Percentiles rank a stretch among this genome's conserved stretches.
These are phyloP conservation scores for Xanthia icteritia DNA, from an alignment of 2,888 invertebrate species.

Conservation along the genomic window DNA sequence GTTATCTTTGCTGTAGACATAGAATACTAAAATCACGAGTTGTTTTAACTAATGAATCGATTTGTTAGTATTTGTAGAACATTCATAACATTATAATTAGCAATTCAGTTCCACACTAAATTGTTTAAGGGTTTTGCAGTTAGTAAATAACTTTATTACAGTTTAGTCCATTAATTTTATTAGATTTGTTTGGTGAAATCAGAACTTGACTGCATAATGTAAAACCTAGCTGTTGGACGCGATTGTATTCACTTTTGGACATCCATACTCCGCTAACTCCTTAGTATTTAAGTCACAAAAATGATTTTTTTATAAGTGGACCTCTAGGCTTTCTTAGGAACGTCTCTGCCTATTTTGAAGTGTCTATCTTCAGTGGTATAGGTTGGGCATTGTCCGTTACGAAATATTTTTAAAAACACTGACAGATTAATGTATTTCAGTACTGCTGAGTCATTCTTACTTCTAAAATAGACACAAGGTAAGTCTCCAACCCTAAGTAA, in stretches of 20 bases:
- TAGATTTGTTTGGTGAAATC: not conserved
- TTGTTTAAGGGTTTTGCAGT: constrained; percentile 2
- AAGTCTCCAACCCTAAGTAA: constrained; percentile 21
- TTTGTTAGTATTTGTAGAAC: constrained; percentile 46
- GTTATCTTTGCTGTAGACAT: constrained; percentile 11
- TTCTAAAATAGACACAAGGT: constrained; percentile 15
- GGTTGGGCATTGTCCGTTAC: not conserved
- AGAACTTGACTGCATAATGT: not conserved
- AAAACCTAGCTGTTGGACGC: not conserved
- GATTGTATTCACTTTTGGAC: not conserved
- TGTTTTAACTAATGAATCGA: constrained; percentile 35
- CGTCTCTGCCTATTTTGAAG: not conserved
- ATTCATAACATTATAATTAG: constrained; percentile 46
- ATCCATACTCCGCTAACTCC: not conserved
- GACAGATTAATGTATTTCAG: not conserved
- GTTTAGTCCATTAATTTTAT: constrained; percentile 14
- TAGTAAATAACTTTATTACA: constrained; percentile 35
- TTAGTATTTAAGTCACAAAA: too few species aligned
- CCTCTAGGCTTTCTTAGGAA: not conserved
- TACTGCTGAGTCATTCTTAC: constrained; percentile 23
- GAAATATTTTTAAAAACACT: not conserved
- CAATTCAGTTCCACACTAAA: constrained; percentile 23
- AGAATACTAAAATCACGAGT: constrained; percentile 21
- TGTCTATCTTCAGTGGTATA: not conserved
- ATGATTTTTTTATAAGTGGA: not conserved